Conservation (phyloP, 2,113 vertebrate species). For the Neogobius melanostomus region DNA sequence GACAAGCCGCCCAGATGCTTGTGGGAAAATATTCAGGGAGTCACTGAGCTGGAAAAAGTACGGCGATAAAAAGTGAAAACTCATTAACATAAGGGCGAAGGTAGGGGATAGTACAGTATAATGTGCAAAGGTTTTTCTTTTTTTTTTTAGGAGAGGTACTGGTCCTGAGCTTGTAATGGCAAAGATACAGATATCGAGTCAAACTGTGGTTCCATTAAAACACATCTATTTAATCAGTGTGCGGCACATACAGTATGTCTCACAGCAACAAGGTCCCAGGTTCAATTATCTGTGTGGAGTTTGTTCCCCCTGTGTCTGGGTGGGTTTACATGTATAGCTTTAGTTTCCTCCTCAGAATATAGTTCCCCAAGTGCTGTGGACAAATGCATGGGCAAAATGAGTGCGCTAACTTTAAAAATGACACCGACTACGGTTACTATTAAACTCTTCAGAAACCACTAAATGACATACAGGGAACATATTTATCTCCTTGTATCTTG, state of each 20-base stretch:
- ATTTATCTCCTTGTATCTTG: neutral
- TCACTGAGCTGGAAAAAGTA: slow-evolving; percentile 42
- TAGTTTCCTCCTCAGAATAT: neutral
- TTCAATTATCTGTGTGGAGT: too few species aligned
- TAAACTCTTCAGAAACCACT: neutral
- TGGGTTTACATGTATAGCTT: too few species aligned
- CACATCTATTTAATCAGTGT: too few species aligned
- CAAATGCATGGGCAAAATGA: neutral
- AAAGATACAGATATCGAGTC: too few species aligned
- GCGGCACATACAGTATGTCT: too few species aligned
- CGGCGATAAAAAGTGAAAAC: slow-evolving; percentile 23
- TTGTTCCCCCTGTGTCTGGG: too few species aligned
- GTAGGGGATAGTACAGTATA: neutral
- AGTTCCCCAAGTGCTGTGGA: neutral
- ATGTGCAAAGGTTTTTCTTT: neutral
- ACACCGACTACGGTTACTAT: neutral
- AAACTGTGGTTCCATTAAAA: too few species aligned
- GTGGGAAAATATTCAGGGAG: slow-evolving; percentile 29
- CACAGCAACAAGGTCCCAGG: too few species aligned
- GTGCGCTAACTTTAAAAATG: neutral
- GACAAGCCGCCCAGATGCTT: slow-evolving; percentile 10
- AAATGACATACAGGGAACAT: slow-evolving; percentile 1
- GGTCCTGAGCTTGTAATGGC: too few species aligned
- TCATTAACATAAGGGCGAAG: slow-evolving; percentile 22
- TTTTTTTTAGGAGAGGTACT: too few species aligned